phyloP scores from a whole-genome alignment of 2,113 vertebrate genomes.

The Psilopsiagon aymara region DNA sequence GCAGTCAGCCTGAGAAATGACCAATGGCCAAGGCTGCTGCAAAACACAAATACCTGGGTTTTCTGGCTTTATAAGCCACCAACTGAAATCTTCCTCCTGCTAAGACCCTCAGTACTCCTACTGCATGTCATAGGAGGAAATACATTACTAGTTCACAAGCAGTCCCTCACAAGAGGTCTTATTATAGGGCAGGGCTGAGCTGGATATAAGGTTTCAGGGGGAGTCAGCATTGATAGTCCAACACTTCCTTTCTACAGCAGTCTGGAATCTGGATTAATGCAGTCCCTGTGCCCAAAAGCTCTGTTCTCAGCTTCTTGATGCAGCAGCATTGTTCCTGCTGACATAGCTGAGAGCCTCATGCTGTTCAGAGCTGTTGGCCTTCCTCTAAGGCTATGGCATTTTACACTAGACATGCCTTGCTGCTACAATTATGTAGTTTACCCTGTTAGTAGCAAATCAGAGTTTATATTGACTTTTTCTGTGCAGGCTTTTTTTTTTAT shows the following conservation, averaged over 20 bases:
- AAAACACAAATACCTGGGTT: background rate
- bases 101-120: background rate
- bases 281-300: background rate
- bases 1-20: background rate
- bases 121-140: background rate
- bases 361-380: background rate
- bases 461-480: background rate
- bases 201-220: background rate
- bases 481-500: background rate
- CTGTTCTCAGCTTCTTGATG: background rate
- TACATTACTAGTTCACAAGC: rapidly evolving
- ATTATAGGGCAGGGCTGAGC: background rate
- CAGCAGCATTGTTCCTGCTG: rapidly evolving
- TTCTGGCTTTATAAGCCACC: background rate
- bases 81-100: background rate
- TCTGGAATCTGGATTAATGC: background rate
- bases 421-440: background rate
- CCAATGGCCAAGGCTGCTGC: background rate
- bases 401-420: background rate
- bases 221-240: background rate
- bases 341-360: rapidly evolving
- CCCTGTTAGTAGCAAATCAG: background rate
- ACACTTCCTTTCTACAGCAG: background rate
- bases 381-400: background rate
- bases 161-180: background rate